Conservation (phyloP, 2,888 invertebrate species). For the Chamaedrilus cognettii region DNA sequence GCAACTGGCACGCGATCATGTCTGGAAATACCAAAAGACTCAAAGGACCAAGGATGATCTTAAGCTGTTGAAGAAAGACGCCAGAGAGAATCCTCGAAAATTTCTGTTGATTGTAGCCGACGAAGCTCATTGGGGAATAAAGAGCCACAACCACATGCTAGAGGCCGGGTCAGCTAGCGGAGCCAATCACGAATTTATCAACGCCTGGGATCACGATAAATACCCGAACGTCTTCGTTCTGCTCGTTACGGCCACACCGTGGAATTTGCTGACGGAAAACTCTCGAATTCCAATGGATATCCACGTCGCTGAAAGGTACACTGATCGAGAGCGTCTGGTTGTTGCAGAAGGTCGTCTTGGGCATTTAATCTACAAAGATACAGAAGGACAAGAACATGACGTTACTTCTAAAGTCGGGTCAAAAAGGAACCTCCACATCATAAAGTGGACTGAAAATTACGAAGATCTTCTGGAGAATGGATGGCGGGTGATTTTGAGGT, state of each 20-base stretch:
- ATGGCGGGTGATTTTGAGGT: no score
- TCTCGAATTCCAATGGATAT: slow-evolving; percentile 4
- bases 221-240: slow-evolving; percentile 21
- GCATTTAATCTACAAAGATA: not conserved
- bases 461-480: no score
- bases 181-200: slow-evolving; percentile 7
- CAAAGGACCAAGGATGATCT: no score
- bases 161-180: no score
- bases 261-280: slow-evolving; percentile 20
- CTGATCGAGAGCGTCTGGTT: not conserved
- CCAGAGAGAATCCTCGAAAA: not conserved
- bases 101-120: slow-evolving; percentile 7
- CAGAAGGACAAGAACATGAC: no score
- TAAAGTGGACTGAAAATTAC: no score
- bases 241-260: slow-evolving; percentile 19
- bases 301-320: not conserved
- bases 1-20: no score
- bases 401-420: no score
- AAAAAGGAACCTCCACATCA: no score
- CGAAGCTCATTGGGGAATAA: slow-evolving; percentile 12
- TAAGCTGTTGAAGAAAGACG: not conserved
- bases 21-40: no score
- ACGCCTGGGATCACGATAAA: slow-evolving; percentile 9
- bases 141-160: not conserved
- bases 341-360: not conserved